phyloP scores from a whole-genome alignment of 2,113 vertebrate genomes.

The Indri indri region DNA sequence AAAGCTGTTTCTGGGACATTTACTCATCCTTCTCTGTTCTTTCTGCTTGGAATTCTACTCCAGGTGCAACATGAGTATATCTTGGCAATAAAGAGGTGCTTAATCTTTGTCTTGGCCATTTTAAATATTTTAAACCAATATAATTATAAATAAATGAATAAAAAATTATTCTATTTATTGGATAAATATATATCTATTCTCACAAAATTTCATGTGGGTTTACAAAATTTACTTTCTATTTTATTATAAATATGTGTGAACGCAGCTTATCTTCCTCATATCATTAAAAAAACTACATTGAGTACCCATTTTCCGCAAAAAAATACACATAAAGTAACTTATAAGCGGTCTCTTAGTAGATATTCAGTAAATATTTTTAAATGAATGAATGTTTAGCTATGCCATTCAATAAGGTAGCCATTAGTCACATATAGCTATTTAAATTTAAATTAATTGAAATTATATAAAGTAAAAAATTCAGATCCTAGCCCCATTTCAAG shows the following conservation, averaged over 20 bases:
- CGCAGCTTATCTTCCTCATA: not conserved
- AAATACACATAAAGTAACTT: not conserved
- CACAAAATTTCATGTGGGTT: not conserved
- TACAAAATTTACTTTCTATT: not conserved
- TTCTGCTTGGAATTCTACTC: not conserved
- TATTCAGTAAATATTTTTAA: not conserved
- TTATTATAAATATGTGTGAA: not conserved
- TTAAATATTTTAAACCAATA: not conserved
- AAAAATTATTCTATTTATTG: not conserved
- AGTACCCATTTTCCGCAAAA: too few relatives aligned
- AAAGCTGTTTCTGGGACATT: not conserved
- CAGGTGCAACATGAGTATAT: not conserved
- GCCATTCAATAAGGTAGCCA: not conserved
- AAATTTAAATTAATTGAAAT: not conserved
- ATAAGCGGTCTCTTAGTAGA: not conserved
- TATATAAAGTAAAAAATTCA: not conserved
- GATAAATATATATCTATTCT: not conserved
- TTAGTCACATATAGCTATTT: not conserved
- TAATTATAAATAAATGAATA: not conserved
- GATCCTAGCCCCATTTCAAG: not conserved
- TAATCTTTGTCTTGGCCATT: not conserved
- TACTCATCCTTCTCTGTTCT: not conserved
- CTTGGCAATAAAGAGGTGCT: not conserved
- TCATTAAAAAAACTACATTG: not conserved
- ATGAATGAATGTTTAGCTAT: not conserved